A percentile compares a stretch with the other conserved stretches of the same genome.
phyloP scores from a whole-genome alignment of 2,797 vertebrate genomes.

The Lophius americanus region DNA sequence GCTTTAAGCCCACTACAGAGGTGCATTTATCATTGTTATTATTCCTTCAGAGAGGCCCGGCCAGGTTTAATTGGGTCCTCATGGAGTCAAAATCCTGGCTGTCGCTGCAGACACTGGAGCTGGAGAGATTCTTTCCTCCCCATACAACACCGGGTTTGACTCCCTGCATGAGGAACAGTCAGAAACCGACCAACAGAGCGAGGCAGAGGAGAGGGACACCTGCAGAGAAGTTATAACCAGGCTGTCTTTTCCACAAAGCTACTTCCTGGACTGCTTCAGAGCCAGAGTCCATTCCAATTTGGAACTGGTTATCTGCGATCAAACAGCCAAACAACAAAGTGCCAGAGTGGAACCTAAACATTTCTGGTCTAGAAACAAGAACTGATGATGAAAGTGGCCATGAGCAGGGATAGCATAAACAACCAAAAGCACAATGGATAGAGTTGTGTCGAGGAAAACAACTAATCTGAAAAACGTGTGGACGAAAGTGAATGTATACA shows the following conservation, averaged over 20 bases:
- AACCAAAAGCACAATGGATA: too few species aligned
- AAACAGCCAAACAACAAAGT: too few species aligned
- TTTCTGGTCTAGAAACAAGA: too few species aligned
- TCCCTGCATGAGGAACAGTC: conserved; percentile 42
- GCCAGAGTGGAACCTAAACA: too few species aligned
- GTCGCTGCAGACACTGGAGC: conserved; percentile 50
- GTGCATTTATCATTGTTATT: conserved; percentile 78
- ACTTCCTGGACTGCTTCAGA: too few species aligned
- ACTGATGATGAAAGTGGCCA: too few species aligned
- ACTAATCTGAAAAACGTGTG: too few species aligned
- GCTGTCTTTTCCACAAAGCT: conserved; percentile 1
- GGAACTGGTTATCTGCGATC: too few species aligned
- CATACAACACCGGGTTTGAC: conserved; percentile 40
- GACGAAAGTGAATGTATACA: too few species aligned
- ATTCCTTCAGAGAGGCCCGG: conserved; percentile 73
- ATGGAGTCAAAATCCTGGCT: conserved; percentile 73
- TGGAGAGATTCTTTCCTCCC: conserved; percentile 53
- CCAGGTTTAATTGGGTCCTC: conserved; percentile 81
- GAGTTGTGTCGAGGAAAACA: too few species aligned
- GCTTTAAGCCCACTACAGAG: conserved; percentile 59
- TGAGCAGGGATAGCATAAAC: too few species aligned
- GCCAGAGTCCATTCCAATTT: conserved; percentile 12
- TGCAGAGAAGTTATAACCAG: conserved; percentile 54
- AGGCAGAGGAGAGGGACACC: conserved; percentile 43
- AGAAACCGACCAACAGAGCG: conserved; percentile 23